Evolutionary conservation across 2,888 invertebrate genomes (phyloP).

Genomic region (Mythimna lalbum): DNA sequence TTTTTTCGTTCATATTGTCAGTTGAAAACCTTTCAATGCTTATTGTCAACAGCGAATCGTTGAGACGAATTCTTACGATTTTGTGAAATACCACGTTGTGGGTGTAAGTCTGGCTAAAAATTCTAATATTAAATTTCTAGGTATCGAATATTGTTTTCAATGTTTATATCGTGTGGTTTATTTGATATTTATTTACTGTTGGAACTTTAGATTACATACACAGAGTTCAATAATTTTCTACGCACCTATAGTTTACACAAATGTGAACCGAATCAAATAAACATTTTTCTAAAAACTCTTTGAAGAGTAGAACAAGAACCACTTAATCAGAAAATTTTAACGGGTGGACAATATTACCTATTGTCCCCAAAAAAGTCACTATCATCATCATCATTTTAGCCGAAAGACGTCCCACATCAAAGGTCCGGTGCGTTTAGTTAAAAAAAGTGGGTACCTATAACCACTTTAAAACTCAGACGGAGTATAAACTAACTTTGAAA

Average conservation of each 20-base stretch:
- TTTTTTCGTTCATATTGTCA: constrained; percentile 56
- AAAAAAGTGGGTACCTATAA: constrained; percentile 11
- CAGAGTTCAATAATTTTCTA: not conserved
- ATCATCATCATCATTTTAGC: no score
- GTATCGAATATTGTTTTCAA: constrained; percentile 19
- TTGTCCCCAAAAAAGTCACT: constrained; percentile 2
- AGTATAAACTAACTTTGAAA: constrained; percentile 5
- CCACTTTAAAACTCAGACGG: not conserved
- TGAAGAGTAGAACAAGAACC: not conserved
- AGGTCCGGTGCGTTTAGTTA: no score
- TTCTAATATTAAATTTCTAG: constrained; percentile 33
- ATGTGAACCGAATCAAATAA: not conserved
- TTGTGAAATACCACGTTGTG: constrained; percentile 12
- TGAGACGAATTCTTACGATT: constrained; percentile 40
- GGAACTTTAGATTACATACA: not conserved
- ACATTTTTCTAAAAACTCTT: not conserved
- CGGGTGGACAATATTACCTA: not conserved
- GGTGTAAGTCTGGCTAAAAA: not conserved
- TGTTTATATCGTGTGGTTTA: not conserved
- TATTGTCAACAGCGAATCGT: constrained; percentile 56
- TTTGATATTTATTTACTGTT: constrained; percentile 2
- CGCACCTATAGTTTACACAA: not conserved
- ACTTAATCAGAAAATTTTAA: not conserved
- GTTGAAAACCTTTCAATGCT: constrained; percentile 51
- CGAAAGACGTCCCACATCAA: no score